Evolutionary conservation across 2,797 vertebrate species (phyloP).

Genomic region (Parauchenoglanis punctatus): DNA sequence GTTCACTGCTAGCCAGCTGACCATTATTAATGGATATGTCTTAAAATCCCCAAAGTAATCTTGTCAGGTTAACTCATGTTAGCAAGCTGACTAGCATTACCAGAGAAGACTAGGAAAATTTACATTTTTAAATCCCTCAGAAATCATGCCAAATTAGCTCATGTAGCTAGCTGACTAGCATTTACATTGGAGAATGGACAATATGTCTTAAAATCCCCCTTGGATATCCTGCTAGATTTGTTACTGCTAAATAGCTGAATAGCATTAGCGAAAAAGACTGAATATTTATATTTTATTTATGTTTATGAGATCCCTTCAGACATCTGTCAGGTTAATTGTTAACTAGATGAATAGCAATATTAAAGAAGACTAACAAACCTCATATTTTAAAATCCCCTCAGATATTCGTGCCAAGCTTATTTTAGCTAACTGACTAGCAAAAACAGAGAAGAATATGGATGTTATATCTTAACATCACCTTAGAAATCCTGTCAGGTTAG

Average conservation of each 20-base stretch:
- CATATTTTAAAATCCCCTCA: background rate
- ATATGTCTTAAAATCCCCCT: background rate
- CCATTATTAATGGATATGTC: background rate
- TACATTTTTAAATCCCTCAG: background rate
- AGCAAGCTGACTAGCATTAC: background rate
- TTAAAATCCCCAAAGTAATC: background rate
- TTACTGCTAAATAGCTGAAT: background rate
- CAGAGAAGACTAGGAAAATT: background rate
- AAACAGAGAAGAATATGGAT: background rate
- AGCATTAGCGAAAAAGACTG: background rate
- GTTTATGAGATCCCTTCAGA: background rate
- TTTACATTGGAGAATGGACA: too few relatives aligned
- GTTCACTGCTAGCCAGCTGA: too few relatives aligned
- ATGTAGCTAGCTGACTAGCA: background rate
- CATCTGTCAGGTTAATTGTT: background rate
- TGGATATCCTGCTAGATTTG: background rate
- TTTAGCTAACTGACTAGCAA: background rate
- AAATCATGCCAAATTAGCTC: background rate
- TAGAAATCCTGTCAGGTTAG: background rate
- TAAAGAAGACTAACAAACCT: background rate
- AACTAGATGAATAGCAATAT: background rate
- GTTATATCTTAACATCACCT: background rate
- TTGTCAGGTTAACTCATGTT: background rate
- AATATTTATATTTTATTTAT: background rate
- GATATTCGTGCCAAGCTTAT: background rate